These are phyloP conservation scores for Hetaerina titia DNA, from an alignment of 2,888 invertebrate species.

Conservation along the genomic window DNA sequence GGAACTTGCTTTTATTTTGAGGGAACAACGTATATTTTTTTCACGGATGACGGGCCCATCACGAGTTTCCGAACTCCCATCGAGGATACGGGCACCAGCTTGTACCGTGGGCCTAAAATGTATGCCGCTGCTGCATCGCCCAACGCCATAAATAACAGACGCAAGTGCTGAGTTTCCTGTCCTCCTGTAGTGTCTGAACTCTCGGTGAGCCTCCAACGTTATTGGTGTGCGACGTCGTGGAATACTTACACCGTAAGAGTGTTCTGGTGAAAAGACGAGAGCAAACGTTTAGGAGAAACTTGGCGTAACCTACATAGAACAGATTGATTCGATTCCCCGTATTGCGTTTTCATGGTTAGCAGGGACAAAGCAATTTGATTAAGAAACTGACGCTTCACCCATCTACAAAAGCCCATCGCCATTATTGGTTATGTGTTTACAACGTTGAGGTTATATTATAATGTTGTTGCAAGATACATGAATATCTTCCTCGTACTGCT, in stretches of 20 bases:
- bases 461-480: too few species aligned
- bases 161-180: not conserved
- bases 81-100: not conserved
- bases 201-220: not conserved
- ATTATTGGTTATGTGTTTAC: too few species aligned
- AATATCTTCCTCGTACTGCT: too few species aligned
- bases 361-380: not conserved
- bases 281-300: not conserved
- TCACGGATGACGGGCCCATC: not conserved
- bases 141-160: not conserved
- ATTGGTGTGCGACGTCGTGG: not conserved
- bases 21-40: not conserved
- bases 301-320: conserved; percentile 10
- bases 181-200: not conserved
- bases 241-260: not conserved
- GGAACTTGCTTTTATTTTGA: too few species aligned
- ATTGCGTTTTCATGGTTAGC: not conserved
- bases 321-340: not conserved
- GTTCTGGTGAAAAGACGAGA: not conserved
- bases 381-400: not conserved
- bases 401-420: not conserved
- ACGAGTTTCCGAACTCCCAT: not conserved
- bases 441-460: too few species aligned
- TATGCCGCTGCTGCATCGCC: not conserved
- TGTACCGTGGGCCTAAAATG: not conserved